These are phyloP conservation scores for Tenthredo mesomela DNA, from an alignment of 2,888 invertebrate species.

Conservation along the genomic window DNA sequence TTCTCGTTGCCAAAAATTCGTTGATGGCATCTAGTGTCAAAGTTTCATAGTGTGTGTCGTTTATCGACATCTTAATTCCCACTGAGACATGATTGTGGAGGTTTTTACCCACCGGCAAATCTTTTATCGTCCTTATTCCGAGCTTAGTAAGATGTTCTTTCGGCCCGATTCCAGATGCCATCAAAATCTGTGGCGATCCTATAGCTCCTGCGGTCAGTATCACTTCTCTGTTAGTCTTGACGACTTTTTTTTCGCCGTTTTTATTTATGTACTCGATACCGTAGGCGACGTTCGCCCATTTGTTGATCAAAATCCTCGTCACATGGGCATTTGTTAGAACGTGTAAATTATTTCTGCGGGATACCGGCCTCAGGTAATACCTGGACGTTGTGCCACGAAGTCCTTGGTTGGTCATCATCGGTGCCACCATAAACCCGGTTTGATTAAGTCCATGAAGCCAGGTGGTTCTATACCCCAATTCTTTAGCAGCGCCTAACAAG, in stretches of 20 bases:
- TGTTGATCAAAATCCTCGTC: slow-evolving; percentile 73
- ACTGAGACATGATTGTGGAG: slow-evolving; percentile 76
- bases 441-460: slow-evolving; percentile 69
- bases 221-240: slow-evolving; percentile 79
- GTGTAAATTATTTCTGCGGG: slow-evolving; percentile 77
- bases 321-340: slow-evolving; percentile 79
- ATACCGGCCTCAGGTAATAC: slow-evolving; percentile 78
- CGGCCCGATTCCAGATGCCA: slow-evolving; percentile 81
- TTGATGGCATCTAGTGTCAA: slow-evolving; percentile 71
- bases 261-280: slow-evolving; percentile 78
- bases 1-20: slow-evolving; percentile 71
- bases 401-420: slow-evolving; percentile 76
- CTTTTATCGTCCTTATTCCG: slow-evolving; percentile 66
- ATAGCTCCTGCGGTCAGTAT: slow-evolving; percentile 80
- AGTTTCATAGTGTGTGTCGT: slow-evolving; percentile 67
- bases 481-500: slow-evolving; percentile 70
- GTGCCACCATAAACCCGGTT: slow-evolving; percentile 77
- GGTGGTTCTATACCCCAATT: slow-evolving; percentile 74
- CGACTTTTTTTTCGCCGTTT: slow-evolving; percentile 72
- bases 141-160: slow-evolving; percentile 74
- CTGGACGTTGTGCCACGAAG: slow-evolving; percentile 79
- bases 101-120: slow-evolving; percentile 74
- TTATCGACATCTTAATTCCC: slow-evolving; percentile 69
- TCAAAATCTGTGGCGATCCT: slow-evolving; percentile 79
- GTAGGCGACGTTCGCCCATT: slow-evolving; percentile 77